phyloP scores from a whole-genome alignment of 92 coral and sea anemone genomes.

The Epizoanthus stellaris region DNA sequence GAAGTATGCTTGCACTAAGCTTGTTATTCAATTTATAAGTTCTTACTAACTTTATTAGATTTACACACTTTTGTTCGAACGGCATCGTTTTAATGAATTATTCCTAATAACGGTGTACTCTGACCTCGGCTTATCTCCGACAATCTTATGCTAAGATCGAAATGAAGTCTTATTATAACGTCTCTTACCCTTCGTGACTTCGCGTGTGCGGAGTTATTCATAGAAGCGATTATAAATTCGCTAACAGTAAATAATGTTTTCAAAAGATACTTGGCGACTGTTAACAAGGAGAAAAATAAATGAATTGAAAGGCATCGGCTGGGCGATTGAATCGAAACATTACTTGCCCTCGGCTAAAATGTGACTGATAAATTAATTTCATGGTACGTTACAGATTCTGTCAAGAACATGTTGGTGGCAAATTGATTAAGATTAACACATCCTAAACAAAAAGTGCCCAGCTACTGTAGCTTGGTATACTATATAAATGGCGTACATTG shows the following conservation, averaged over 20 bases:
- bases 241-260: neutral
- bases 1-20: neutral
- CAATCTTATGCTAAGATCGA: constrained; percentile 5
- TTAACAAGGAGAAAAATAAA: neutral
- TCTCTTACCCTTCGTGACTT: neutral
- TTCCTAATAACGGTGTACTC: neutral
- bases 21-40: neutral
- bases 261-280: neutral
- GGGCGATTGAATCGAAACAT: neutral
- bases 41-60: neutral
- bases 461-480: neutral
- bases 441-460: neutral
- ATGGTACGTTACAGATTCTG: neutral
- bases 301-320: neutral
- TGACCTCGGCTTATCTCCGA: neutral
- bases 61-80: neutral
- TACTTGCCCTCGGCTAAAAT: constrained; percentile 13
- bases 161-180: too few relatives aligned
- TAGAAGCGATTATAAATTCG: neutral
- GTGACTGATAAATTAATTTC: neutral
- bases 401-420: neutral
- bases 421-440: neutral
- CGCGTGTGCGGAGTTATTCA: constrained; percentile 16
- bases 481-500: too few relatives aligned
- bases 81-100: neutral